phyloP scores from a whole-genome alignment of 1,140 invertebrate species.

The Carposina sasakii region DNA sequence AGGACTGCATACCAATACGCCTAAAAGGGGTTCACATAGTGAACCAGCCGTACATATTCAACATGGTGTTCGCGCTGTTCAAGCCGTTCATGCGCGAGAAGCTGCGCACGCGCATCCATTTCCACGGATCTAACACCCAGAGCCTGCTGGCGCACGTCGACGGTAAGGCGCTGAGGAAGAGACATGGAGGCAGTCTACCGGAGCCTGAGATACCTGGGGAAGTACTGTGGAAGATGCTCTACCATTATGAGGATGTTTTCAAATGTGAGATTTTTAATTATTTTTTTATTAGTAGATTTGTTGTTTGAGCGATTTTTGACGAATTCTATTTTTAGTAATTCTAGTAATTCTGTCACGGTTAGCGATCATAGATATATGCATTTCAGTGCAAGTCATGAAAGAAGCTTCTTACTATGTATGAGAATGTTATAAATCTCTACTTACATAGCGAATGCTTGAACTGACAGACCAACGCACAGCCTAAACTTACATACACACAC shows the following conservation, averaged over 20 bases:
- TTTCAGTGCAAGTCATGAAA: too few relatives aligned
- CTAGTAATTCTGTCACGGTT: too few relatives aligned
- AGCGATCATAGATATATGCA: too few relatives aligned
- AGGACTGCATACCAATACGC: constrained; percentile 85
- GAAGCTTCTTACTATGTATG: too few relatives aligned
- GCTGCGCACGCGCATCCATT: constrained; percentile 81
- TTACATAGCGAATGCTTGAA: too few relatives aligned
- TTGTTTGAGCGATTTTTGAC: too few relatives aligned
- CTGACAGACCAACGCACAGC: too few relatives aligned
- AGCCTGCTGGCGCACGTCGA: constrained; percentile 84
- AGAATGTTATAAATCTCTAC: too few relatives aligned
- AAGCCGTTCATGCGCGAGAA: constrained; percentile 90
- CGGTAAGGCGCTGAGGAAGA: constrained; percentile 81
- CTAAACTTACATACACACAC: too few relatives aligned
- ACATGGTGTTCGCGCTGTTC: constrained; percentile 89
- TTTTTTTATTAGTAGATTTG: too few relatives aligned
- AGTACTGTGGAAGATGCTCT: constrained; percentile 57
- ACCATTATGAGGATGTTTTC: constrained; percentile 62
- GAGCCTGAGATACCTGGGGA: constrained; percentile 69
- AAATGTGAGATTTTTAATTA: constrained; percentile 51
- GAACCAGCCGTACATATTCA: constrained; percentile 91
- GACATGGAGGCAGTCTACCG: constrained; percentile 83
- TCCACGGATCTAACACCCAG: constrained; percentile 87
- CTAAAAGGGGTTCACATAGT: constrained; percentile 90
- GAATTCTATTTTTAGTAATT: too few relatives aligned